phyloP scores from a whole-genome alignment of 2,797 vertebrate species.

The Gymnothorax reevesii region DNA sequence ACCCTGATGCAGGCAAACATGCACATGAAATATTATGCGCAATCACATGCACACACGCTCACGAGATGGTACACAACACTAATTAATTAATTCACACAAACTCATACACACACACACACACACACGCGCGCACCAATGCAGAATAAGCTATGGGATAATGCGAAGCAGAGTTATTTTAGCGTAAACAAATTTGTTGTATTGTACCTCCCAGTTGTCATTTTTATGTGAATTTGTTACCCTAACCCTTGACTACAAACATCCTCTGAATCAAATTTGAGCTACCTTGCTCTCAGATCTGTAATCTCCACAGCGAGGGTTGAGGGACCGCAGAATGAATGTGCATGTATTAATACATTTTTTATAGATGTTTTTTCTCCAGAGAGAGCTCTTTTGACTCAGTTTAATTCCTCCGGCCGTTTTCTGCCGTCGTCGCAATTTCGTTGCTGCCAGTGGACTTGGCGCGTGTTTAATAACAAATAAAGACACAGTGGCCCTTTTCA shows the following conservation, averaged over 20 bases:
- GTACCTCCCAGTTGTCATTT: too few species aligned
- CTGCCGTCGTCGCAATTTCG: neutral
- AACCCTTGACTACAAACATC: neutral
- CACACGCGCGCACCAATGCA: neutral
- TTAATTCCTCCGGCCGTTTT: neutral
- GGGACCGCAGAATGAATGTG: neutral
- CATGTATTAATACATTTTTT: neutral
- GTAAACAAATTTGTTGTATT: neutral
- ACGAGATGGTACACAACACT: too few species aligned
- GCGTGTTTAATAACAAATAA: neutral
- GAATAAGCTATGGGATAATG: neutral
- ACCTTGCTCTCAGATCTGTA: neutral
- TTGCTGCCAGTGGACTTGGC: neutral
- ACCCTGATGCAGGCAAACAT: too few species aligned
- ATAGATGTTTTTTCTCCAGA: neutral
- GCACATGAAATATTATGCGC: too few species aligned
- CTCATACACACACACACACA: neutral
- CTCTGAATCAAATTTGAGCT: neutral
- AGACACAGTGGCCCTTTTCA: constrained; percentile 8
- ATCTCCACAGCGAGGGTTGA: neutral
- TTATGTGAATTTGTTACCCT: too few species aligned
- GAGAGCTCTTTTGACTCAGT: neutral
- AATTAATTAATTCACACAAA: too few species aligned
- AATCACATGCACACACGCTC: neutral
- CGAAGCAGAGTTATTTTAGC: too few species aligned